Percentiles rank a stretch among this genome's conserved stretches.
phyloP scores from a whole-genome alignment of 2,797 vertebrate species.

The Anniella stebbinsi region DNA sequence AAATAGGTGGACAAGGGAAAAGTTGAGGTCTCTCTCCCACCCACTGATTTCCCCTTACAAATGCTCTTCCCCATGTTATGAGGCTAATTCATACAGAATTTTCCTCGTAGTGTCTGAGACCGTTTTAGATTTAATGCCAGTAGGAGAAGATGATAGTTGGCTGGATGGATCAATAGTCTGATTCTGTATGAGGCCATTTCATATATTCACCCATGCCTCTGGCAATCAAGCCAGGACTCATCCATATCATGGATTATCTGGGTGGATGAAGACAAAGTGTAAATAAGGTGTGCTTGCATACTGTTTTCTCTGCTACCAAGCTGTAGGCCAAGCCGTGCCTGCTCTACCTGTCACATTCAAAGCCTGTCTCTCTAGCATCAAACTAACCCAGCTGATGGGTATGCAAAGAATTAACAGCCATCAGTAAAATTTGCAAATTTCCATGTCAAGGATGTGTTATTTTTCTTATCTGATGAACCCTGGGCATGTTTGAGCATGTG shows the following conservation, averaged over 20 bases:
- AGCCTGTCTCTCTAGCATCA: background rate
- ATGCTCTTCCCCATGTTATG: background rate
- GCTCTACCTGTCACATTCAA: constrained; percentile 21
- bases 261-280: background rate
- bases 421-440: constrained; percentile 26
- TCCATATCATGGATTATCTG: background rate
- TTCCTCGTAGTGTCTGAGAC: background rate
- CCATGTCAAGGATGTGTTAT: constrained; percentile 8
- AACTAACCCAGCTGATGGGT: background rate
- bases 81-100: background rate
- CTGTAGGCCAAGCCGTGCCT: background rate
- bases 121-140: background rate
- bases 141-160: background rate
- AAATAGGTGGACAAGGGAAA: background rate
- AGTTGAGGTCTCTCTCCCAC: background rate
- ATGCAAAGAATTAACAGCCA: background rate
- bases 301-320: background rate
- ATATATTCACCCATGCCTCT: background rate
- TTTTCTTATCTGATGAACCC: constrained; percentile 20
- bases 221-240: background rate
- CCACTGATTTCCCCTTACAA: background rate
- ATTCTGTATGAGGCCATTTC: background rate
- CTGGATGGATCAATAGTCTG: background rate
- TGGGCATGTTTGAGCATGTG: background rate
- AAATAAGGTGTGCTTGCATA: no score